Conservation (phyloP, 2,888 invertebrate genomes). For the Phengaris alcon region DNA sequence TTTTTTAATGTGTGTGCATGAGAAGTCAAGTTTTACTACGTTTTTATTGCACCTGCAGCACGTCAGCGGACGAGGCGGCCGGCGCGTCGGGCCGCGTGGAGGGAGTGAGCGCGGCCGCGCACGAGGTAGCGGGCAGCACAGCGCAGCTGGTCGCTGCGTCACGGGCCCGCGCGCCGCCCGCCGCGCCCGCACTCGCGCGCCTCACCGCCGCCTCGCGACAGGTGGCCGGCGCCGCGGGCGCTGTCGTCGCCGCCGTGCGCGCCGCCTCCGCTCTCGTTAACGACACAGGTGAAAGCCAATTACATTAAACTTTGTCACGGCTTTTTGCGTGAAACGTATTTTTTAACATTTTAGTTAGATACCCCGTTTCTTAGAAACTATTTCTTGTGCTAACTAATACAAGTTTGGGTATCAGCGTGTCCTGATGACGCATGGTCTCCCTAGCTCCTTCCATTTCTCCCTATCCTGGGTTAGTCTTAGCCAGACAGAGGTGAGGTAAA, state of each 20-base stretch:
- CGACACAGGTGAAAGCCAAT: constrained; percentile 81
- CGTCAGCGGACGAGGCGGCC: constrained; percentile 79
- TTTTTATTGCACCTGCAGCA: not conserved
- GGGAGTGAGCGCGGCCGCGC: constrained; percentile 96
- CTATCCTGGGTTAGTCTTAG: no score
- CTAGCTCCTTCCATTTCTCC: no score
- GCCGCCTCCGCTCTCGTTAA: constrained; percentile 91
- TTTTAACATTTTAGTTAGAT: no score
- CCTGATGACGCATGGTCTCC: no score
- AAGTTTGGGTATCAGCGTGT: no score
- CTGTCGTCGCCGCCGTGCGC: constrained; percentile 96
- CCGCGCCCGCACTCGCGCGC: constrained; percentile 87
- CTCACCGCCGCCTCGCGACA: constrained; percentile 91
- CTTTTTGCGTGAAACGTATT: no score
- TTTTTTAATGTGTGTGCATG: no score
- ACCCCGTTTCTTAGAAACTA: no score
- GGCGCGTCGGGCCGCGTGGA: constrained; percentile 92
- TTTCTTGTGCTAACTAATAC: no score
- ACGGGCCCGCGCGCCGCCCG: constrained; percentile 94
- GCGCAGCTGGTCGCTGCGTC: constrained; percentile 98
- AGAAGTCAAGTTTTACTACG: no score
- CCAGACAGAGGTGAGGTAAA: no score
- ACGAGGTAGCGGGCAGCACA: constrained; percentile 95
- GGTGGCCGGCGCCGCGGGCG: constrained; percentile 94
- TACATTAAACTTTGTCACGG: no score